A percentile compares a stretch with the other conserved stretches of the same genome.
phyloP scores from a whole-genome alignment of 2,797 vertebrate species.

The Rhabdophis nuchalis region DNA sequence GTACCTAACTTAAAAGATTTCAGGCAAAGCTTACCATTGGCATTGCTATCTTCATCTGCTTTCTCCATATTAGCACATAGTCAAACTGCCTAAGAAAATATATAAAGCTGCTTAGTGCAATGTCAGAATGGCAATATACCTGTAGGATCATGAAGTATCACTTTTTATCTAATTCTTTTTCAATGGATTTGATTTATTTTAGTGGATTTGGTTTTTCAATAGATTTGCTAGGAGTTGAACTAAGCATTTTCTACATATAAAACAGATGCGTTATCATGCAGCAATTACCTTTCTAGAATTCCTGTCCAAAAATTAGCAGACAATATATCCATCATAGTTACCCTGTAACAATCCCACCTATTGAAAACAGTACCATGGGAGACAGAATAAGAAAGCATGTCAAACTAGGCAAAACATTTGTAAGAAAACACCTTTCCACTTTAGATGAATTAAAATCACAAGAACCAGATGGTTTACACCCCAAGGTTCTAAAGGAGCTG shows the following conservation, averaged over 20 bases:
- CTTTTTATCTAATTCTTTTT: not conserved
- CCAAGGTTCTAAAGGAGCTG: not conserved
- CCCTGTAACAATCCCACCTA: not conserved
- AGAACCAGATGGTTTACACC: not conserved
- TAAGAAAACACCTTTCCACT: not conserved
- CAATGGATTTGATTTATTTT: not conserved
- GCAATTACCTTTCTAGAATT: not conserved
- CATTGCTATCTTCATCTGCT: not conserved
- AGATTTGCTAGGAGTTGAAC: not conserved
- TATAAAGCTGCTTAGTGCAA: not conserved
- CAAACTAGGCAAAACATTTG: not conserved
- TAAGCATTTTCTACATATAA: not conserved
- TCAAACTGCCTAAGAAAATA: not conserved
- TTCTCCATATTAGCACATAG: not conserved
- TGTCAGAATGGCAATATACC: not conserved
- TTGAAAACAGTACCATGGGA: not conserved
- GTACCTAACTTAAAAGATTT: not conserved
- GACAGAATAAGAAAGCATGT: not conserved
- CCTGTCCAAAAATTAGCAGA: not conserved
- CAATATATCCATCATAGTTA: not conserved
- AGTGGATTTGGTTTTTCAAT: not conserved
- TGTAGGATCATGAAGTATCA: not conserved
- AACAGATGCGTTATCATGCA: not conserved
- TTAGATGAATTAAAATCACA: not conserved
- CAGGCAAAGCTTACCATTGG: not conserved